These are phyloP conservation scores for Neoaliturus tenellus DNA, from an alignment of 2,888 invertebrate species.

Conservation along the genomic window DNA sequence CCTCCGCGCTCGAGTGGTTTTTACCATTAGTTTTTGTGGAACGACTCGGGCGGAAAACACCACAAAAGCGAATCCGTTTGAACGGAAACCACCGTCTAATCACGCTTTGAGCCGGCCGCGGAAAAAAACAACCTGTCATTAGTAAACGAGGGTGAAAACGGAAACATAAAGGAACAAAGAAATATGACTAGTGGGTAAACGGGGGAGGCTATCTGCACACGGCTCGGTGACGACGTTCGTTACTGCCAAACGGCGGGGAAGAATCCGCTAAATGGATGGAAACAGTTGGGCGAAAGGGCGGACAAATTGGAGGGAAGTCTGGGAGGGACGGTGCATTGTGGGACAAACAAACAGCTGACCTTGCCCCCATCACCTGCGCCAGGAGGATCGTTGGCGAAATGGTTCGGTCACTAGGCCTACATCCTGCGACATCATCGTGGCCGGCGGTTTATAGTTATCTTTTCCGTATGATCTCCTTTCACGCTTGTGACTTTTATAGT, in stretches of 20 bases:
- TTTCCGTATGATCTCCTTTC: neutral
- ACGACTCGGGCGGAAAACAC: slow-evolving; percentile 6
- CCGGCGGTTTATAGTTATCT: neutral
- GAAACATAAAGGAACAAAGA: slow-evolving; percentile 18
- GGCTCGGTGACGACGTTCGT: neutral
- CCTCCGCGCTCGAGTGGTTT: neutral
- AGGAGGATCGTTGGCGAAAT: neutral
- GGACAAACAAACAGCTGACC: neutral
- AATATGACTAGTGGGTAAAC: neutral
- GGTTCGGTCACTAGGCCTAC: neutral
- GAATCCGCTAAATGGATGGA: slow-evolving; percentile 42
- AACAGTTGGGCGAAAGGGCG: slow-evolving; percentile 12
- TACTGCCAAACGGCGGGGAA: slow-evolving; percentile 25
- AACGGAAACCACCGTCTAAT: slow-evolving; percentile 41
- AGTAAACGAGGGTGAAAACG: neutral
- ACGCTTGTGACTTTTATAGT: too few species aligned
- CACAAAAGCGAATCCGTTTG: slow-evolving; percentile 24
- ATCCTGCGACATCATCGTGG: neutral
- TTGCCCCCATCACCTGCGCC: neutral
- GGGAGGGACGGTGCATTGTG: neutral
- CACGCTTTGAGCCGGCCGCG: neutral
- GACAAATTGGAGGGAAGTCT: neutral
- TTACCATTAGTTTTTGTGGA: slow-evolving; percentile 30
- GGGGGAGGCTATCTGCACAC: neutral
- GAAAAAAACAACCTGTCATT: slow-evolving; percentile 22